These are phyloP conservation scores for Ptychadena robeensis DNA, from an alignment of 2,797 vertebrate genomes.

Conservation along the genomic window DNA sequence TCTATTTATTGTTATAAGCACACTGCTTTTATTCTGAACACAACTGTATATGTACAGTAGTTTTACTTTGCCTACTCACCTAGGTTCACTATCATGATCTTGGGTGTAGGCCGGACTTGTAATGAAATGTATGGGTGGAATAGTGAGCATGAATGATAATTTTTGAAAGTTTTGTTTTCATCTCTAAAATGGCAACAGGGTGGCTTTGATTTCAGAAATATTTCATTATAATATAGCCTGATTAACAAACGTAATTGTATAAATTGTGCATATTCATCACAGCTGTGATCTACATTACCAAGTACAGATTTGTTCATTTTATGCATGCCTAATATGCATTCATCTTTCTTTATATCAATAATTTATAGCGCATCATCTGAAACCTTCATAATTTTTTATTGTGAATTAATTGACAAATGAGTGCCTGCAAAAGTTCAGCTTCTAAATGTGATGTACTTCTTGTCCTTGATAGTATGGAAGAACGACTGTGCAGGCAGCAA, in stretches of 20 bases:
- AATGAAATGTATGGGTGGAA: too few species aligned
- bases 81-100: too few species aligned
- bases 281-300: conserved; percentile 14
- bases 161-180: too few species aligned
- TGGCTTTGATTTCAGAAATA: conserved; percentile 7
- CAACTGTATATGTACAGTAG: too few species aligned
- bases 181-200: too few species aligned
- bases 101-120: too few species aligned
- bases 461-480: conserved; percentile 40
- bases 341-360: conserved; percentile 33
- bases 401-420: conserved; percentile 45
- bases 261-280: conserved; percentile 20
- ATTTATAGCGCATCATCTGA: conserved; percentile 20
- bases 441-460: neutral
- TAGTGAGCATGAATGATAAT: too few species aligned
- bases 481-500: conserved; percentile 15
- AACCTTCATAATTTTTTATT: conserved; percentile 35
- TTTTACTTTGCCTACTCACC: too few species aligned
- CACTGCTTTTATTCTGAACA: too few species aligned
- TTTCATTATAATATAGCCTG: conserved; percentile 22
- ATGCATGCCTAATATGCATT: conserved; percentile 19
- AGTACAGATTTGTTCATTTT: conserved; percentile 12
- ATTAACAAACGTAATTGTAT: conserved; percentile 17
- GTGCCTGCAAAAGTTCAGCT: conserved; percentile 13
- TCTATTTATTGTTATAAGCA: too few species aligned